Conservation (phyloP, 2,888 invertebrate genomes). For the Idaea dimidiata region DNA sequence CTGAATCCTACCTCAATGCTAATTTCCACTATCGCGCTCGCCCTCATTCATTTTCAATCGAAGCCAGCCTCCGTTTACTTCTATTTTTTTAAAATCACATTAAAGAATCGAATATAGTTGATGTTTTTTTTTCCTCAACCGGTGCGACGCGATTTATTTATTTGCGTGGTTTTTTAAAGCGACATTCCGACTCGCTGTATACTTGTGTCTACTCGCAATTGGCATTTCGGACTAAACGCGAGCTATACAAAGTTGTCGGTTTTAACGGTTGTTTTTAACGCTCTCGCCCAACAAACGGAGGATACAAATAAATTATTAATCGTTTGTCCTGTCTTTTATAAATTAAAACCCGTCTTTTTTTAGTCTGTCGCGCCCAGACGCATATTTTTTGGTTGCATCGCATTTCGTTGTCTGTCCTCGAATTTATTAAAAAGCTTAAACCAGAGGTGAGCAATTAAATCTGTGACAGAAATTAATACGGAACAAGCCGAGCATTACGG, state of each 20-base stretch:
- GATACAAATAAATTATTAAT: constrained; percentile 82
- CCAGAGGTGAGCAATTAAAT: constrained; percentile 78
- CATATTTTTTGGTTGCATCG: constrained; percentile 68
- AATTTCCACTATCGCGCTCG: constrained; percentile 81
- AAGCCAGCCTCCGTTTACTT: constrained; percentile 71
- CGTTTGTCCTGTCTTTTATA: constrained; percentile 82
- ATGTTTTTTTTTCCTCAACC: constrained; percentile 67
- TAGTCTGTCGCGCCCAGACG: constrained; percentile 56
- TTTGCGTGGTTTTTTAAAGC: constrained; percentile 78
- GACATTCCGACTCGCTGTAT: constrained; percentile 80
- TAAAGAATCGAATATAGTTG: constrained; percentile 80
- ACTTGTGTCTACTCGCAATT: constrained; percentile 80
- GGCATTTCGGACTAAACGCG: constrained; percentile 79
- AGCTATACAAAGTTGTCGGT: constrained; percentile 78
- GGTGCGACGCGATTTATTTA: constrained; percentile 80
- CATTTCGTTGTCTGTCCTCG: constrained; percentile 72
- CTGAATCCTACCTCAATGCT: constrained; percentile 80
- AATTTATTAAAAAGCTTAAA: constrained; percentile 78
- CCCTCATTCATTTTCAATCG: constrained; percentile 81
- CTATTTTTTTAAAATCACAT: constrained; percentile 79
- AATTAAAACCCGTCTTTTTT: constrained; percentile 79
- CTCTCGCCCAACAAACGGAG: constrained; percentile 72
- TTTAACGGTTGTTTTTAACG: constrained; percentile 81
- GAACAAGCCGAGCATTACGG: constrained; percentile 52
- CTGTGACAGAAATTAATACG: constrained; percentile 78